Conservation (phyloP, 2,888 invertebrate species). For the Watsonalla cultraria region DNA sequence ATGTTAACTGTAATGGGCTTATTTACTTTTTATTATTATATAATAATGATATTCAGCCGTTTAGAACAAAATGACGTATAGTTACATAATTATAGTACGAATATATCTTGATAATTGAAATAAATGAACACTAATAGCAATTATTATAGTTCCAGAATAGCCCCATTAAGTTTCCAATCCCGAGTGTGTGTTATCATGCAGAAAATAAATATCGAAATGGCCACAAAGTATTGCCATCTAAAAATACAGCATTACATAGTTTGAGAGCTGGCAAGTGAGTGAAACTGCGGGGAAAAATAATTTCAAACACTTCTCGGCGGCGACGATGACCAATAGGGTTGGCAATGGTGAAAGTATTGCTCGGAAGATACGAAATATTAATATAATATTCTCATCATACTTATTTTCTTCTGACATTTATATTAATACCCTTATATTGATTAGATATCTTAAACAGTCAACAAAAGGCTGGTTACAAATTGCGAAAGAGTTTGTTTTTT, state of each 20-base stretch:
- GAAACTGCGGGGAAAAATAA: constrained; percentile 34
- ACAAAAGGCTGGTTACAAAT: too few species aligned
- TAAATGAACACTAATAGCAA: neutral
- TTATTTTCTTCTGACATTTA: neutral
- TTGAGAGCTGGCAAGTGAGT: constrained; percentile 13
- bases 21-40: too few species aligned
- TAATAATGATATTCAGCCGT: too few species aligned
- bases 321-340: constrained; percentile 26
- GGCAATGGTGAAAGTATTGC: constrained; percentile 8
- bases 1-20: too few species aligned
- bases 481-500: too few species aligned
- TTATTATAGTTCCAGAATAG: neutral
- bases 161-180: neutral
- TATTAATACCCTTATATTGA: too few species aligned
- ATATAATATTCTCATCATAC: too few species aligned
- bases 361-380: neutral
- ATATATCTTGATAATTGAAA: too few species aligned
- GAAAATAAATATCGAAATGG: neutral
- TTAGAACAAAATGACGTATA: too few species aligned
- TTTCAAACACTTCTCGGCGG: constrained; percentile 25
- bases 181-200: neutral
- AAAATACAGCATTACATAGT: constrained; percentile 10
- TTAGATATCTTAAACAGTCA: too few species aligned
- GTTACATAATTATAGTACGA: too few species aligned
- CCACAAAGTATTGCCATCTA: neutral